Percentiles rank a stretch among this genome's conserved stretches.
These are phyloP conservation scores for Patiria pectinifera DNA, from an alignment of 53 echinoderm and acorn worm genomes.

Conservation along the genomic window DNA sequence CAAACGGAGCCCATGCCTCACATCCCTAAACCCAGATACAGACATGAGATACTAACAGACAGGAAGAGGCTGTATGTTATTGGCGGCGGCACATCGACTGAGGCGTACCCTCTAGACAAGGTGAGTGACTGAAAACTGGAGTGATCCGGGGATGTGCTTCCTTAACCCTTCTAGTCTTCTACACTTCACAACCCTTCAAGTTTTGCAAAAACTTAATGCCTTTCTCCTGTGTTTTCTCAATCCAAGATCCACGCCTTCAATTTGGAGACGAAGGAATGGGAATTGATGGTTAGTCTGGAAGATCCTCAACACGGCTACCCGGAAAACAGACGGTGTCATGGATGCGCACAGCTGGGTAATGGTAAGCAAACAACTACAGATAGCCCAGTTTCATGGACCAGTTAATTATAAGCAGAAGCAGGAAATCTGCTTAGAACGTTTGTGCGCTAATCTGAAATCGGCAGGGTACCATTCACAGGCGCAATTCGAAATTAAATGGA, in stretches of 20 bases:
- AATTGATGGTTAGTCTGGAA: conserved; percentile 50
- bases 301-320: conserved; percentile 84
- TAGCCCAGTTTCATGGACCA: too few relatives aligned
- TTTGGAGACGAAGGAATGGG: conserved; percentile 76
- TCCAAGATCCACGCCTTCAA: conserved; percentile 85
- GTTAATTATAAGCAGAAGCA: too few relatives aligned
- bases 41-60: conserved; percentile 92
- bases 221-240: not conserved
- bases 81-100: conserved; percentile 87
- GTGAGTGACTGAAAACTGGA: conserved; percentile 56
- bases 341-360: conserved; percentile 76
- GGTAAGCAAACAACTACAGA: conserved; percentile 44
- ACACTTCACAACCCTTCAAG: too few relatives aligned
- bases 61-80: conserved; percentile 78
- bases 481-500: too few relatives aligned
- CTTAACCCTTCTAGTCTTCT: too few relatives aligned
- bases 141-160: too few relatives aligned
- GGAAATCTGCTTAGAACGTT: too few relatives aligned
- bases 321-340: conserved; percentile 82
- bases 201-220: not conserved
- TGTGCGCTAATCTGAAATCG: too few relatives aligned
- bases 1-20: not conserved
- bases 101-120: conserved; percentile 77
- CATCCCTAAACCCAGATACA: conserved; percentile 79
- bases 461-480: too few relatives aligned